Conservation (phyloP, 2,888 invertebrate species). For the Caenorhabditis wallacei region DNA sequence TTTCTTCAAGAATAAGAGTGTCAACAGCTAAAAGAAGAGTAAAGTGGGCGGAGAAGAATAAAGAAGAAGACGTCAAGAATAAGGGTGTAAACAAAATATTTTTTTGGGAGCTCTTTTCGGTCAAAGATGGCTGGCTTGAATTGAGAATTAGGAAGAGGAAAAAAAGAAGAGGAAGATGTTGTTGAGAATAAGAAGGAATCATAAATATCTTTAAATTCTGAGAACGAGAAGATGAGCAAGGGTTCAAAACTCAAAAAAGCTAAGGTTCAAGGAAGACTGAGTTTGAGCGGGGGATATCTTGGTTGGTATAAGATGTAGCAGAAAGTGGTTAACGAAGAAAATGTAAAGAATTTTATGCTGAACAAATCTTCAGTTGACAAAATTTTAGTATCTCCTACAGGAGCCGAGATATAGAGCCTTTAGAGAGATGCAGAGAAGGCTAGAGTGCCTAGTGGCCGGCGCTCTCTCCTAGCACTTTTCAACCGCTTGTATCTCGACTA, state of each 20-base stretch:
- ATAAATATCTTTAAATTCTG: background rate
- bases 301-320: too few relatives aligned
- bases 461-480: too few relatives aligned
- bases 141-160: background rate
- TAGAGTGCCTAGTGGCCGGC: too few relatives aligned
- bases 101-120: conserved; percentile 11
- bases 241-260: background rate
- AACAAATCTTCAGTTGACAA: too few relatives aligned
- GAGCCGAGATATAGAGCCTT: too few relatives aligned
- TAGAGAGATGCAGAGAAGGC: too few relatives aligned
- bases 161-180: background rate
- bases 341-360: too few relatives aligned
- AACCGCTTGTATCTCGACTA: too few relatives aligned
- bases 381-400: too few relatives aligned
- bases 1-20: conserved; percentile 15
- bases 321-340: too few relatives aligned
- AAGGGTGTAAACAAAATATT: conserved; percentile 36
- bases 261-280: too few relatives aligned
- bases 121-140: conserved; percentile 4
- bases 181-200: background rate
- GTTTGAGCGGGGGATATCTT: too few relatives aligned
- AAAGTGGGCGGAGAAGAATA: background rate
- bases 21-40: conserved; percentile 33
- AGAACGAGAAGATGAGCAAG: background rate
- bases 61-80: conserved; percentile 1